Percentiles rank a stretch among this genome's conserved stretches.
These are phyloP conservation scores for Rhyacichthys aspro DNA, from an alignment of 2,797 vertebrate species.

Conservation along the genomic window DNA sequence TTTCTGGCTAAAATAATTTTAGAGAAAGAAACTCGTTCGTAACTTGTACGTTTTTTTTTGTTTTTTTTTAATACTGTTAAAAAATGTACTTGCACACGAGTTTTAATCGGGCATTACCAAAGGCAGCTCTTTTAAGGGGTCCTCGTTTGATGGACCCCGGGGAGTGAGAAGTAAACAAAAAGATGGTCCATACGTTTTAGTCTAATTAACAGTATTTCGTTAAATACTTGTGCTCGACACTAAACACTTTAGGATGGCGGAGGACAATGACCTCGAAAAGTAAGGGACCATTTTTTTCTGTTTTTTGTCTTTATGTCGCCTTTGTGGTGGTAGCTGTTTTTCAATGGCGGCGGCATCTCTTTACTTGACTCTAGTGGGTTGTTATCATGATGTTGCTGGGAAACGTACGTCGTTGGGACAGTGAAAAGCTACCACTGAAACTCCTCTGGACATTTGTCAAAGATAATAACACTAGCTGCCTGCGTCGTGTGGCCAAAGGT, in stretches of 20 bases:
- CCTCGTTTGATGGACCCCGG: slow-evolving; percentile 64
- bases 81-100: too few species aligned
- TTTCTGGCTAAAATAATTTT: too few species aligned
- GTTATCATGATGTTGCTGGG: too few species aligned
- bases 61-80: too few species aligned
- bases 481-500: slow-evolving; percentile 37
- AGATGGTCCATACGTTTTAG: slow-evolving; percentile 16
- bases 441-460: background rate
- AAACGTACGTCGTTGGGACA: background rate
- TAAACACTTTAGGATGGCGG: slow-evolving; percentile 58
- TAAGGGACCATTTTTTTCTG: slow-evolving; percentile 33
- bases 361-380: too few species aligned
- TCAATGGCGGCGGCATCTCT: too few species aligned
- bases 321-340: background rate
- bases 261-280: slow-evolving; percentile 78
- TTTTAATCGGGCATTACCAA: slow-evolving; percentile 40
- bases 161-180: slow-evolving; percentile 54
- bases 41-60: too few species aligned
- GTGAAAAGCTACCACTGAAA: background rate
- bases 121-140: slow-evolving; percentile 42
- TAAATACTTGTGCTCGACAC: background rate
- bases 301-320: background rate
- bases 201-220: slow-evolving; percentile 8
- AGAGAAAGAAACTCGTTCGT: too few species aligned
- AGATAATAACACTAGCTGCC: background rate